Evolutionary conservation across 2,113 vertebrate genomes (phyloP), one percentile per base, ranked within the genome.

Genomic region (Synodontis membranacea): DNA sequence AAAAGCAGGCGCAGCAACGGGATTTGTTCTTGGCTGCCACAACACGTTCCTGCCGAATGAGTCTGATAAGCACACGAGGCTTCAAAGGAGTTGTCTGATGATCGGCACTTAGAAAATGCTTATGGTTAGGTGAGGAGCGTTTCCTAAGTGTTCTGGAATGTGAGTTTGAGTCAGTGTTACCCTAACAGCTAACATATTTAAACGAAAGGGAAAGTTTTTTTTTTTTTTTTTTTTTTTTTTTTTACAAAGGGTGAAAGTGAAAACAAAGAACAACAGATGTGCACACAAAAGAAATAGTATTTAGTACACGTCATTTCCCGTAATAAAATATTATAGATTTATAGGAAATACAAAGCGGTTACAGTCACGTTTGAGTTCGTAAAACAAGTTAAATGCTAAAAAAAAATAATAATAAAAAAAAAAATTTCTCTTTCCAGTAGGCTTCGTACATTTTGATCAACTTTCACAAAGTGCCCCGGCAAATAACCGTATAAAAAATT

Each of bases 401-500:
- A 52, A 52, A 12, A 12, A 42, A 3, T n/a, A n/a, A n/a, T n/a
- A n/a, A n/a, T n/a, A 5, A 4, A 21, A 50, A n/a, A 21, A 39
- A 39, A 0, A 6, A 15, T 14, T 31, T 42, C 52, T 37, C 60
- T 72, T 72, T 50, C 46, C n/a, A 86, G 60, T 86, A 80, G 44
- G 9, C 25, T 23, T 82, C 37, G 15, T 7, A 83, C 50, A 52
- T 58, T 79, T 86, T 75, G 56, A 28, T 75, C 52, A 72, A 23
- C 34, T 79, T 34, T n/a, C n/a, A n/a, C n/a, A n/a, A 64, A 39
- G 60, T 79, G 42, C 39, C 64, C 54, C 86, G 80, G 79, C 25
- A 79, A 83, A 87, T 39, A 80, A 82, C 34, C n/a, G 56, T 58
- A 76, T 86, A 76, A 74, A 58, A 58, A 74, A 79, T 82, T 66